Evolutionary conservation across 37 sponge, comb jelly and placozoan species (phyloP), one percentile per base, ranked within the genome.

Genomic region (Beroe ovata): DNA sequence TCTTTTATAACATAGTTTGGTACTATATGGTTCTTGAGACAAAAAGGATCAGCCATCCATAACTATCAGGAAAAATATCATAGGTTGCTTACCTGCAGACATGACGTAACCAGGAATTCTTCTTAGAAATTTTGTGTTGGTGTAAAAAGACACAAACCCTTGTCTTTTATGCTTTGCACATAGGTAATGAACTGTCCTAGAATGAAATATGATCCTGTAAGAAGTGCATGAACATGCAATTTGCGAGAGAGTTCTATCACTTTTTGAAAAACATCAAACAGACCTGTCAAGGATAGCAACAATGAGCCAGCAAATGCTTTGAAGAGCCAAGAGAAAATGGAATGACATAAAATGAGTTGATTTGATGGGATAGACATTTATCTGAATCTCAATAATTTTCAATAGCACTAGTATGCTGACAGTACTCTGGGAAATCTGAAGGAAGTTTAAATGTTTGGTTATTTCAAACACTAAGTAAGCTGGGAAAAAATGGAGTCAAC

Each of bases 341-440:
- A 77, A 77, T 19, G 54, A n/a, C 33, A 77, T 21, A 25, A 42
- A 42, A 41, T 42, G 54, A 3, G 23, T 54, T 16, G 84, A 77
- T 19, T 42, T 11, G 35, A 39, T 77, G 18, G 84, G 84, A n/a
- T 22, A 25, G 6, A 77, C 41, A 26, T 4, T 1, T 39, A 77
- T 42, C 0, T 39, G 26, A 36, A 77, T 21, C 1, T 40, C 54
- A 21, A 77, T 39, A 8, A 42, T 77, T 0, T 20, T 54, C 20
- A 42, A 8, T 16, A 40, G 28, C 1, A 77, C 84, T 39, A 77
- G 38, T 0, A 77, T 23, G 25, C 36, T 42, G 8, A 77, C 38
- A 16, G 84, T 39, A 42, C 28, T 36, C 84, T 77, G 84, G 23
- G 29, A 77, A 23, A 77, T 36, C 84, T 77, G 84, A n/a, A 77